These are phyloP conservation scores for Epinephelus moara DNA, from an alignment of 2,113 vertebrate genomes.

Conservation along the genomic window DNA sequence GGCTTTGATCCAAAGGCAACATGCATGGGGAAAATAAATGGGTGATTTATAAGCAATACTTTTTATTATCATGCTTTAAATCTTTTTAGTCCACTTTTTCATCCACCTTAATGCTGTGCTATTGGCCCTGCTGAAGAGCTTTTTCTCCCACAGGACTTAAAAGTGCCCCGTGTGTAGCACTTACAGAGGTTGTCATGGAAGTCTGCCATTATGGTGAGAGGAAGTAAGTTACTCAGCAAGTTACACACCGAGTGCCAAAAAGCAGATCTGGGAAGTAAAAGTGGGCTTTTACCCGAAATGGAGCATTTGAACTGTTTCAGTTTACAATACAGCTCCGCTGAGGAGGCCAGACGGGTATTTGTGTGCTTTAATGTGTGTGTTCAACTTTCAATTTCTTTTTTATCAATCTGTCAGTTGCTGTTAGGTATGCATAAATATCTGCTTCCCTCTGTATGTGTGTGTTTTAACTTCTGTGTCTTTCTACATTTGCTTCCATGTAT, in stretches of 20 bases:
- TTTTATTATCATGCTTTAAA: constrained; percentile 22
- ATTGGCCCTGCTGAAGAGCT: neutral
- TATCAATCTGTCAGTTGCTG: constrained; percentile 1
- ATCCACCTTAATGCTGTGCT: constrained; percentile 4
- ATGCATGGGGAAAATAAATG: constrained; percentile 25
- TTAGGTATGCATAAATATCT: constrained; percentile 1
- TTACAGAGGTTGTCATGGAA: constrained; percentile 3
- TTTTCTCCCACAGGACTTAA: neutral
- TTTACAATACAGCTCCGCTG: neutral
- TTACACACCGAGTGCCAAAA: neutral
- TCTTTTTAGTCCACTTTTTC: constrained; percentile 20
- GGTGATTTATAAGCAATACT: constrained; percentile 32
- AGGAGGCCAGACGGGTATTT: neutral
- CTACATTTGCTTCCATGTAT: constrained; percentile 15
- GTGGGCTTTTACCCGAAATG: constrained; percentile 9
- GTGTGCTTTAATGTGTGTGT: constrained; percentile 5
- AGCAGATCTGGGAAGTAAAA: constrained; percentile 1
- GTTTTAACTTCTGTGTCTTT: constrained; percentile 20
- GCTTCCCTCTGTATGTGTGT: neutral
- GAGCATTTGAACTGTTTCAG: neutral
- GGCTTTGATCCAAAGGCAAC: constrained; percentile 52
- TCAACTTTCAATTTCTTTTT: neutral
- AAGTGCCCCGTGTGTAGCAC: constrained; percentile 8
- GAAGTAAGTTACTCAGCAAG: constrained; percentile 22
- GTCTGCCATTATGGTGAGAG: constrained; percentile 13